phyloP scores from a whole-genome alignment of 1,140 invertebrate species.

The Cotesia chilonis region DNA sequence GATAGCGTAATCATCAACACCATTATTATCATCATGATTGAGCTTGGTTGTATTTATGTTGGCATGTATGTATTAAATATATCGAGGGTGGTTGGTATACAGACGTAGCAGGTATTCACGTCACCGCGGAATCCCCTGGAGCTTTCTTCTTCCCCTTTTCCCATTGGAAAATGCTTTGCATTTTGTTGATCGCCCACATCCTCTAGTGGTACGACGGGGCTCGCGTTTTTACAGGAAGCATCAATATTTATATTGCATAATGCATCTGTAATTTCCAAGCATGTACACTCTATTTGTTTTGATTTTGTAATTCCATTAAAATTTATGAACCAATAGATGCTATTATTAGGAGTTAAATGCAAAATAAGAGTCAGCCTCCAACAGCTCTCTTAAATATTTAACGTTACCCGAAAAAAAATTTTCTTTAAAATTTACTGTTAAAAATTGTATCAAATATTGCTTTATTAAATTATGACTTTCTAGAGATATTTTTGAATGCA shows the following conservation, averaged over 20 bases:
- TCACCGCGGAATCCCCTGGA: slow-evolving; percentile 33
- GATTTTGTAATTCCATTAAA: slow-evolving; percentile 67
- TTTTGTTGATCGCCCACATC: slow-evolving; percentile 46
- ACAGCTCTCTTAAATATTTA: neutral
- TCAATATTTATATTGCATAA: slow-evolving; percentile 68
- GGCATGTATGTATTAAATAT: no score
- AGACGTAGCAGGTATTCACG: neutral
- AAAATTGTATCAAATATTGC: no score
- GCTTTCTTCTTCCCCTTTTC: slow-evolving; percentile 22
- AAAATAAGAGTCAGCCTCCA: slow-evolving; percentile 24
- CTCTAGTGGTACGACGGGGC: slow-evolving; percentile 13
- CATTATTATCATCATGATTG: no score
- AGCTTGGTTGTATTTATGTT: no score
- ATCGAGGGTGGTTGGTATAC: no score
- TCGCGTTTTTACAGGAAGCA: slow-evolving; percentile 64
- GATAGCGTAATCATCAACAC: slow-evolving; percentile 2
- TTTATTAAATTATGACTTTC: no score
- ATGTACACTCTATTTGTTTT: slow-evolving; percentile 65
- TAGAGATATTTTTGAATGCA: neutral
- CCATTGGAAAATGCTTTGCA: slow-evolving; percentile 55
- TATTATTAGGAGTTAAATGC: slow-evolving; percentile 64
- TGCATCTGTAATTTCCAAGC: slow-evolving; percentile 63
- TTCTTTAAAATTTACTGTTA: neutral
- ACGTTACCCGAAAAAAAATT: neutral
- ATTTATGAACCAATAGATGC: slow-evolving; percentile 62